Evolutionary conservation across 2,113 vertebrate genomes (phyloP), one percentile per base, ranked within the genome.

Genomic region (Gobius niger): DNA sequence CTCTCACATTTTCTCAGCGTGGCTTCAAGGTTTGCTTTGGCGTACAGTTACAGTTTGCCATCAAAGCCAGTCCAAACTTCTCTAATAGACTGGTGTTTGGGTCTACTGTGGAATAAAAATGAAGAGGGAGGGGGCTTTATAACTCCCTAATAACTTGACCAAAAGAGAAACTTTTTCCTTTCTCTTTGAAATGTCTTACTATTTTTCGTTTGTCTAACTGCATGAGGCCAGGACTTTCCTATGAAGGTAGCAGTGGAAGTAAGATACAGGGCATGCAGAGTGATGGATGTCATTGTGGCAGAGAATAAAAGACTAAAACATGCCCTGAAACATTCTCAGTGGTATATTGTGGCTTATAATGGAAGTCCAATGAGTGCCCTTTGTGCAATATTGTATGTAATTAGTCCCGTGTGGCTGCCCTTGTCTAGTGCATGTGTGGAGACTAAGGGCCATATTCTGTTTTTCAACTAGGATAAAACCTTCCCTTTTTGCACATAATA

Each of bases 1-100:
- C 64, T 71, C 63, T 63, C n/a, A 51, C 57, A 42, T 60, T 69
- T 76, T 73, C 81, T 74, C 67, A 63, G 70, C 56, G 74, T 75
- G 77, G 70, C 72, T 80, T 84, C 68, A 84, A 85, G 74, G 85
- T 85, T 78, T 62, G 71, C 72, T 86, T 79, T 74, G 75, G 83
- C 68, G 15, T 78, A 70, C 77, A 77, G 80, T 77, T 82, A 82
- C 76, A 80, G 85, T 82, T 15, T 19, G 19, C 72, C 75, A 87
- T 88, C 80, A 89, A 84, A 85, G 86, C 50, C 40, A 44, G 64
- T 47, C 62, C 52, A 73, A 76, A 78, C 74, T 78, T 77, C 41
- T 47, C 73, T 76, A 76, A 81, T 67, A 77, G 47, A 71, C 51
- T 81, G 53, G 6, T 78, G 70, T 67, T 79, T 67, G 70, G 64